Evolutionary conservation across 1,140 invertebrate genomes (phyloP), one percentile per base, ranked within the genome.

Genomic region (Leptestheria dahalacensis): DNA sequence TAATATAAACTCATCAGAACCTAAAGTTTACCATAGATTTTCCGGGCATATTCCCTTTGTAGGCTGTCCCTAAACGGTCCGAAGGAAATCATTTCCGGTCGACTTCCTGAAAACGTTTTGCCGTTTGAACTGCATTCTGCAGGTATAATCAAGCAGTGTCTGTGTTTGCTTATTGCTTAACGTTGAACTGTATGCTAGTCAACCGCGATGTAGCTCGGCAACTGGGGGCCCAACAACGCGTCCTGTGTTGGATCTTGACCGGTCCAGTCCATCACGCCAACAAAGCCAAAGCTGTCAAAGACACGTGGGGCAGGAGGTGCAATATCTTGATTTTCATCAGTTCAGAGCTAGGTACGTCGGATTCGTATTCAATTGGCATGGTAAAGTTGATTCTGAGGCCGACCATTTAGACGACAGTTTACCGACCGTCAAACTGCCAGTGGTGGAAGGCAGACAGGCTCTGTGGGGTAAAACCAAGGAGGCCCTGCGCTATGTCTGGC

Each of bases 231-330:
- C n/a, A 62, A 55, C 73, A 80, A 3, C 77, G 86, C 51, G 82
- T 98, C 0, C 75, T 97, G 1, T 98, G 95, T 69, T 97, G 93
- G 92, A 78, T 99, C 10, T 90, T 97, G 85, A 98, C 94, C 0
- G 82, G 82, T 63, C 93, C 93, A 3, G 78, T 77, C 33, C 95
- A 93, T 68, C 89, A 97, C 67, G 75, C 89, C 65, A 86, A 79
- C 60, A 92, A 92, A 71, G 93, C 94, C 0, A 78, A 78, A 20
- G 90, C 95, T 65, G 90, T 98, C 0, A 92, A 94, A 70, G 83
- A 86, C 1, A 98, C 95, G 0, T 99, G 95, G 95, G 92, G 88
- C 0, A 84, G 85, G 68, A 74, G 94, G 21, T 97, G 94, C 69
- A 95, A 96, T 69, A 83, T 82, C 61, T 68, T 93, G 1, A 67